These are phyloP conservation scores for Petrocephalus microphthalmus DNA, from an alignment of 2,113 vertebrate species.

Conservation along the genomic window DNA sequence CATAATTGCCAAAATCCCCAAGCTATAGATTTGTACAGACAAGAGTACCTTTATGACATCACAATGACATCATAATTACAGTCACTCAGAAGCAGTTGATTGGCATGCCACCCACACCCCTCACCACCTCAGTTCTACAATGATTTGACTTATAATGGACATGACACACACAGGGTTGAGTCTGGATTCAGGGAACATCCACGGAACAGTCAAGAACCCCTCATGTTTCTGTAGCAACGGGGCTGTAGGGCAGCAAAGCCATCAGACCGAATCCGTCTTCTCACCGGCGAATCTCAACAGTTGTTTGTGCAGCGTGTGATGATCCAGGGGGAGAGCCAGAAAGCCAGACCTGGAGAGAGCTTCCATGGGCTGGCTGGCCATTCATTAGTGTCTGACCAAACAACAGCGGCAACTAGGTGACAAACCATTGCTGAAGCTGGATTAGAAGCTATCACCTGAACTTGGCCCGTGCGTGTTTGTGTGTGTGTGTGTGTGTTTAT, in stretches of 20 bases:
- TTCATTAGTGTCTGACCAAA: neutral
- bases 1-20: slow-evolving; percentile 6
- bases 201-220: slow-evolving; percentile 13
- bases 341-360: neutral
- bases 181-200: slow-evolving; percentile 15
- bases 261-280: slow-evolving; percentile 41
- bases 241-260: slow-evolving; percentile 4
- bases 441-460: slow-evolving; percentile 36
- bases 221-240: slow-evolving; percentile 30
- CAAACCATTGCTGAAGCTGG: slow-evolving; percentile 3
- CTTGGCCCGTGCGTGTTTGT: slow-evolving; percentile 40
- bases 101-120: neutral
- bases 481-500: slow-evolving; percentile 33
- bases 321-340: slow-evolving; percentile 38
- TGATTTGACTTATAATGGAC: neutral
- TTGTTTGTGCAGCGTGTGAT: slow-evolving; percentile 21
- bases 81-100: slow-evolving; percentile 27
- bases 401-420: neutral
- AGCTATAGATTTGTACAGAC: slow-evolving; percentile 24
- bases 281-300: slow-evolving; percentile 37
- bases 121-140: neutral
- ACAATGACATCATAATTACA: slow-evolving; percentile 33
- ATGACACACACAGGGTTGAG: too few species aligned
- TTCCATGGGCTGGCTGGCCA: neutral
- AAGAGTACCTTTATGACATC: slow-evolving; percentile 47